phyloP scores from a whole-genome alignment of 1,140 invertebrate species.

The Ceratina australensis region DNA sequence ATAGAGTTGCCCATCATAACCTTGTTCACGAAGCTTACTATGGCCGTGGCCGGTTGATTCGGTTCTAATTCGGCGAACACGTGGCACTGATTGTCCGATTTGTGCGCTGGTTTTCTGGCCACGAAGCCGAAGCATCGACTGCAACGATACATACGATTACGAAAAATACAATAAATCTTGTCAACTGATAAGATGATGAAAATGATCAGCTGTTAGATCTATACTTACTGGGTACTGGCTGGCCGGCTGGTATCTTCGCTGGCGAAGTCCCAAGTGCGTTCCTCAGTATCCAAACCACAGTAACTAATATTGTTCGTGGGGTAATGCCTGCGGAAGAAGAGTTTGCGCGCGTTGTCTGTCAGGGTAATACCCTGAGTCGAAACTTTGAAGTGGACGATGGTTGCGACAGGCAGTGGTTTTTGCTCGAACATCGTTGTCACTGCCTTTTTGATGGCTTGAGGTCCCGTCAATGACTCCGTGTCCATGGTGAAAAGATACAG shows the following conservation, averaged over 20 bases:
- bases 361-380: conserved; percentile 96
- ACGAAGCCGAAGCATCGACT: conserved; percentile 97
- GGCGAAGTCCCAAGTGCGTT: conserved; percentile 87
- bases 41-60: conserved; percentile 96
- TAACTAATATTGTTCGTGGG: conserved; percentile 93
- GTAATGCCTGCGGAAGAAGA: conserved; percentile 94
- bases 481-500: conserved; percentile 94
- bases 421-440: conserved; percentile 86
- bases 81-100: conserved; percentile 96
- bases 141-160: conserved; percentile 62
- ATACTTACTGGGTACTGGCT: conserved; percentile 84
- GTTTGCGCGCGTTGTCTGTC: conserved; percentile 95
- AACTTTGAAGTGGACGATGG: conserved; percentile 98
- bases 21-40: conserved; percentile 97
- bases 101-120: conserved; percentile 89
- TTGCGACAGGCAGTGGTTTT: conserved; percentile 83
- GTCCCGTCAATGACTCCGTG: conserved; percentile 97
- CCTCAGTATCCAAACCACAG: conserved; percentile 95
- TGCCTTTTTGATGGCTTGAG: conserved; percentile 94
- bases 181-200: neutral
- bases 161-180: neutral
- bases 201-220: neutral
- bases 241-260: conserved; percentile 81
- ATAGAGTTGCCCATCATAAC: conserved; percentile 85
- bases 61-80: conserved; percentile 97